phyloP scores from a whole-genome alignment of 2,888 invertebrate species.

The Ennomos fuscantarius region DNA sequence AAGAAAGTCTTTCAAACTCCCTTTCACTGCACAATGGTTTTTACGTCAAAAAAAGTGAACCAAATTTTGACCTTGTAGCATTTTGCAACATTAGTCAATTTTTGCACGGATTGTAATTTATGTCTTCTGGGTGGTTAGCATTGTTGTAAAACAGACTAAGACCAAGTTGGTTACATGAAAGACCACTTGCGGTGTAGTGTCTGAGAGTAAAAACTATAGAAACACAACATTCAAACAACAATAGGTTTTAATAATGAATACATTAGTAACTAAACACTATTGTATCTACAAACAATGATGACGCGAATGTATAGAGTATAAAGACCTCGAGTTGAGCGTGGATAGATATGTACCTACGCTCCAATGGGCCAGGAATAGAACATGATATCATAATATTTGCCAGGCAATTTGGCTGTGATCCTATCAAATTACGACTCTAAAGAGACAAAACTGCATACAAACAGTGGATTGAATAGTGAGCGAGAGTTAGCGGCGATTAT shows the following conservation, averaged over 20 bases:
- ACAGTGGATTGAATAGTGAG: conserved; percentile 33
- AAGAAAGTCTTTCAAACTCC: conserved; percentile 72
- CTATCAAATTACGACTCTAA: conserved; percentile 29
- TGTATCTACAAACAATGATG: conserved; percentile 59
- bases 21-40: conserved; percentile 58
- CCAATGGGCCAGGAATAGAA: conserved; percentile 71
- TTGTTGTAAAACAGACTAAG: conserved; percentile 56
- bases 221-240: conserved; percentile 53
- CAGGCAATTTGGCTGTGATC: conserved; percentile 56
- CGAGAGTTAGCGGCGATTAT: conserved; percentile 40
- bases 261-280: conserved; percentile 56
- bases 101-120: conserved; percentile 79
- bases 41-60: conserved; percentile 48
- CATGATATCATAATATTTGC: conserved; percentile 73
- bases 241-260: conserved; percentile 60
- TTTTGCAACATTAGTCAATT: conserved; percentile 77
- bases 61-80: conserved; percentile 67
- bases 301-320: conserved; percentile 57
- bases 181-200: conserved; percentile 77
- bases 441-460: conserved; percentile 26
- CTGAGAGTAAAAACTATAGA: conserved; percentile 59
- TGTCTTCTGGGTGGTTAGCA: conserved; percentile 55
- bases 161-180: conserved; percentile 68
- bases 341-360: conserved; percentile 61
- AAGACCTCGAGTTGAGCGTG: conserved; percentile 65